Evolutionary conservation across 2,888 invertebrate species (phyloP).

Genomic region (Drosophila trichaetosa): DNA sequence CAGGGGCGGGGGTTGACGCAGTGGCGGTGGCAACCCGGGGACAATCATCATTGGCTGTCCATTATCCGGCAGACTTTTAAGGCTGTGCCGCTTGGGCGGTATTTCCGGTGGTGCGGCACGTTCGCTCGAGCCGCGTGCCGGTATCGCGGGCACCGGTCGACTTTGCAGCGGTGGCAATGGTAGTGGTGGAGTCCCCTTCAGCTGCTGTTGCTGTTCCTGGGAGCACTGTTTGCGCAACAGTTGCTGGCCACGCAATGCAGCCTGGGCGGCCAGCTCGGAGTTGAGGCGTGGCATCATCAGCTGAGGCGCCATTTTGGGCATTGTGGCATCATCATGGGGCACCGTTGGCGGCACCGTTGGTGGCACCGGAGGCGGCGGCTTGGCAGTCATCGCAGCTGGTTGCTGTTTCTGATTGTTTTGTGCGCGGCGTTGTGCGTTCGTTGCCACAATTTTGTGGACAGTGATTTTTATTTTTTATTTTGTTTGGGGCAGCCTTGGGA

Average conservation of each 20-base stretch:
- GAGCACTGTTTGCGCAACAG: constrained; percentile 81
- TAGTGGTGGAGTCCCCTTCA: constrained; percentile 60
- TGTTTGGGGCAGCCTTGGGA: constrained; percentile 8
- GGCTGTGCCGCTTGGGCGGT: constrained; percentile 84
- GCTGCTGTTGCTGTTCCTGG: constrained; percentile 63
- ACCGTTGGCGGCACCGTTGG: constrained; percentile 57
- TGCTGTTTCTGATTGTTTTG: constrained; percentile 26
- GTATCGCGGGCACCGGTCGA: constrained; percentile 84
- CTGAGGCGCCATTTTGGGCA: constrained; percentile 83
- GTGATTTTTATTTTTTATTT: neutral
- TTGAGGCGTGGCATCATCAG: constrained; percentile 81
- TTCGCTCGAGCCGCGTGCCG: constrained; percentile 82
- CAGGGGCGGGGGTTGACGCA: constrained; percentile 84
- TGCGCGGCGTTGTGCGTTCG: constrained; percentile 44
- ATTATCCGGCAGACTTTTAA: constrained; percentile 82
- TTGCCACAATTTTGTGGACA: neutral
- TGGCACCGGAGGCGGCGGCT: constrained; percentile 70
- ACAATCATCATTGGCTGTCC: constrained; percentile 64
- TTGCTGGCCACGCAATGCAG: constrained; percentile 84
- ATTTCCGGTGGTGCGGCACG: constrained; percentile 84
- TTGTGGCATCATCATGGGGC: constrained; percentile 49
- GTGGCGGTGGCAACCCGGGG: constrained; percentile 77
- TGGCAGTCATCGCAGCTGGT: constrained; percentile 68
- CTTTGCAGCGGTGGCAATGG: constrained; percentile 70
- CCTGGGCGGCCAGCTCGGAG: constrained; percentile 84